phyloP scores from a whole-genome alignment of 2,797 vertebrate genomes.

The Arnoldichthys spilopterus region DNA sequence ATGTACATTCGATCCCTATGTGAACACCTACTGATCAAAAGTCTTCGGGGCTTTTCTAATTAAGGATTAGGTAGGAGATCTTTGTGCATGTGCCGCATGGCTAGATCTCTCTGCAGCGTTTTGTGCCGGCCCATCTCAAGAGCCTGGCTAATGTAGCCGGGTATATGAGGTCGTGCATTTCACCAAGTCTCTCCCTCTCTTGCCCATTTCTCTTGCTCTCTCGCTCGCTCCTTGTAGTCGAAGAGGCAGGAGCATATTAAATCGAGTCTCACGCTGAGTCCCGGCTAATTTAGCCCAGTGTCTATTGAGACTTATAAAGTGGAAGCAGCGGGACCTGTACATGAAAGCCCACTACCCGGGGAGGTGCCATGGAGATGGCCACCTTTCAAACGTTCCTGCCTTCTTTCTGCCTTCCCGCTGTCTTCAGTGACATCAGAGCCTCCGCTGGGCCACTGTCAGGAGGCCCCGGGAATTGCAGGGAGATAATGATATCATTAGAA shows the following conservation, averaged over 20 bases:
- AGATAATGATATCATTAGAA: slow-evolving; percentile 25
- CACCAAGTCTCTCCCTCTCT: background rate
- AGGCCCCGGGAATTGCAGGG: background rate
- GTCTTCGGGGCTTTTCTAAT: no score
- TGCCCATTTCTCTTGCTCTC: background rate
- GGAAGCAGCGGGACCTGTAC: slow-evolving; percentile 19
- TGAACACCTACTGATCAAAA: no score
- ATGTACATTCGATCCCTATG: no score
- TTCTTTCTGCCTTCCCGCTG: background rate
- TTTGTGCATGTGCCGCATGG: no score
- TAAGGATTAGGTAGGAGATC: no score
- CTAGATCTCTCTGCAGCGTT: no score
- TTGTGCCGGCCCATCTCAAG: no score
- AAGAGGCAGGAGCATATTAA: slow-evolving; percentile 9
- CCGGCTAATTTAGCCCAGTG: slow-evolving; percentile 8
- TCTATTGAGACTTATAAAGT: slow-evolving; percentile 19
- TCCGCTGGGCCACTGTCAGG: background rate
- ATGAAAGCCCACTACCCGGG: slow-evolving; percentile 8
- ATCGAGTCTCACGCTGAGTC: background rate
- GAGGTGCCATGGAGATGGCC: background rate
- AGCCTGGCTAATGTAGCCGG: no score
- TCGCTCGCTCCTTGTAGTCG: background rate
- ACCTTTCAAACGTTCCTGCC: background rate
- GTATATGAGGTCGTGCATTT: background rate
- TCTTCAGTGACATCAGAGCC: background rate